Evolutionary conservation across 35 echinoderm and acorn worm species (phyloP).

Genomic region (Ophiothrix spiculata): DNA sequence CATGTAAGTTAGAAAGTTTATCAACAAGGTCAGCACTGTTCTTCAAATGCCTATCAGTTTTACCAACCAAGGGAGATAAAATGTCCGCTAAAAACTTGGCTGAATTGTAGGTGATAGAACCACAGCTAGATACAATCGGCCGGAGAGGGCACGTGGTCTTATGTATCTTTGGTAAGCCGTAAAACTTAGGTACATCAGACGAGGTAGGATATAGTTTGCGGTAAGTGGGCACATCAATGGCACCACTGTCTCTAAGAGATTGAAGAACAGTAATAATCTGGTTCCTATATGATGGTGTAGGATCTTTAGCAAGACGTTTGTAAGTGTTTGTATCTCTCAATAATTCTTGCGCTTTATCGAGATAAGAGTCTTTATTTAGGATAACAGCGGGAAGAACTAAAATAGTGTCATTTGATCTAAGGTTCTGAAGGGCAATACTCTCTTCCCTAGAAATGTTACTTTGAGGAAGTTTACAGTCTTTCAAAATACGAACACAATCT

Average conservation of each 20-base stretch:
- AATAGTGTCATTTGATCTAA: background rate
- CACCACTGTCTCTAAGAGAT: background rate
- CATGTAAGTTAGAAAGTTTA: background rate
- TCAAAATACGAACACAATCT: background rate
- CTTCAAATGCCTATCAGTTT: background rate
- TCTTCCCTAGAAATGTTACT: background rate
- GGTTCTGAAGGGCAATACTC: background rate
- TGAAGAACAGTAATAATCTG: background rate
- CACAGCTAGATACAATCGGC: slow-evolving; percentile 35
- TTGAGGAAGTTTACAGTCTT: slow-evolving; percentile 6
- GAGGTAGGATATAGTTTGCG: slow-evolving; percentile 13
- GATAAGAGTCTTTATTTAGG: slow-evolving; percentile 3
- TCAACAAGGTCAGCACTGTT: slow-evolving; percentile 9
- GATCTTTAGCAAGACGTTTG: background rate
- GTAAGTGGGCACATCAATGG: slow-evolving; percentile 7
- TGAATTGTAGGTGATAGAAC: slow-evolving; percentile 18
- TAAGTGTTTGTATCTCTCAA: slow-evolving; percentile 25
- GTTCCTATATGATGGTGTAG: background rate
- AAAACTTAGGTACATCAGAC: slow-evolving; percentile 23
- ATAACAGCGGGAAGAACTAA: background rate
- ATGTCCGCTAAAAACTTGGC: slow-evolving; percentile 26
- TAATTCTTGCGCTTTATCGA: slow-evolving; percentile 5
- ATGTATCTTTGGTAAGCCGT: slow-evolving; percentile 28
- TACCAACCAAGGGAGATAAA: slow-evolving; percentile 20
- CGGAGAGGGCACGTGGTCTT: slow-evolving; percentile 6